phyloP scores from a whole-genome alignment of 92 coral and sea anemone species.

The Palythoa grandiflora region DNA sequence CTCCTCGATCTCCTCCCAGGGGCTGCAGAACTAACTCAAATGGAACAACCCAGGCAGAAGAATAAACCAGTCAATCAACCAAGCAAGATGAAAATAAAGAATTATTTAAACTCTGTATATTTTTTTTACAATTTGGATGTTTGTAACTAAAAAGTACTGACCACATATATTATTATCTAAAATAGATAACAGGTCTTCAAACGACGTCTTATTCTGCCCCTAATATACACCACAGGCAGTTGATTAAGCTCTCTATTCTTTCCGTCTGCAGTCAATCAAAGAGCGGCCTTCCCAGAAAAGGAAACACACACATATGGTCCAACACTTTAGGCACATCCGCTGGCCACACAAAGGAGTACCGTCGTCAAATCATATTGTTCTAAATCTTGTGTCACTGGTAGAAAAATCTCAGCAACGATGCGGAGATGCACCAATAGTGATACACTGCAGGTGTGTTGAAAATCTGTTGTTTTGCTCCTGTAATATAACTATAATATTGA shows the following conservation, averaged over 20 bases:
- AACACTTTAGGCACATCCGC: constrained; percentile 63
- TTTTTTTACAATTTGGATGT: too few relatives aligned
- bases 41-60: too few relatives aligned
- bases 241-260: not conserved
- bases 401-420: constrained; percentile 65
- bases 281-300: constrained; percentile 14
- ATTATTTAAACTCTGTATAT: too few relatives aligned
- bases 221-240: not conserved
- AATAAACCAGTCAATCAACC: too few relatives aligned
- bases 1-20: too few relatives aligned
- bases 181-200: too few relatives aligned
- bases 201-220: too few relatives aligned
- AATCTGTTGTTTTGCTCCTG: not conserved
- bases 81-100: too few relatives aligned
- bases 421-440: constrained; percentile 67
- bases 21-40: too few relatives aligned
- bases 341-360: constrained; percentile 74
- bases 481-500: not conserved
- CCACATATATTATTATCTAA: too few relatives aligned
- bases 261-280: constrained; percentile 7
- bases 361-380: constrained; percentile 55
- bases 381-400: constrained; percentile 62
- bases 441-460: constrained; percentile 75
- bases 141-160: too few relatives aligned
- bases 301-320: constrained; percentile 40